phyloP scores from a whole-genome alignment of 1,140 invertebrate species.

The Aporrectodea caliginosa region DNA sequence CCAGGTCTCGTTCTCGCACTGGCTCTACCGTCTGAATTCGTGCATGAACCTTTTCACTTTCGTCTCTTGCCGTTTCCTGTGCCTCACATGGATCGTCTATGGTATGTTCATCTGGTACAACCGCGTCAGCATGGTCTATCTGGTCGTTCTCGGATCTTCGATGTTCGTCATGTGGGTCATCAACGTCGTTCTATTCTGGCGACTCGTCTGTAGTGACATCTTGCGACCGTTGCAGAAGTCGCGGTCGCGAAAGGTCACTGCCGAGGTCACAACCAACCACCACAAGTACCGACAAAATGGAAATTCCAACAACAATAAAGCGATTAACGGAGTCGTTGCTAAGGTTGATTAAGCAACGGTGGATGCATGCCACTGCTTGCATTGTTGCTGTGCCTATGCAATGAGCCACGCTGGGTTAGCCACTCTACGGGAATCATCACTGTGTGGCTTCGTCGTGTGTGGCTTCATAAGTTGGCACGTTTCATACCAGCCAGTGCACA shows the following conservation, averaged over 20 bases:
- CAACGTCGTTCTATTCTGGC: slow-evolving; percentile 34
- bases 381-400: no score
- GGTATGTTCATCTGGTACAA: slow-evolving; percentile 29
- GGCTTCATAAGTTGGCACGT: no score
- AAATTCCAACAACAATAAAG: neutral
- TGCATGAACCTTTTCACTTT: slow-evolving; percentile 33
- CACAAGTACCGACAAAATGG: neutral
- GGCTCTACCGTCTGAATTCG: slow-evolving; percentile 27
- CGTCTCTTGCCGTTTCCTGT: slow-evolving; percentile 28
- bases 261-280: neutral
- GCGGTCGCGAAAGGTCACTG: neutral
- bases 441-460: no score
- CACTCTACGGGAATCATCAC: no score
- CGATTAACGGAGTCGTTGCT: neutral
- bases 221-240: slow-evolving; percentile 10
- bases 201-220: slow-evolving; percentile 32
- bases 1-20: slow-evolving; percentile 23
- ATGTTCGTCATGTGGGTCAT: slow-evolving; percentile 35
- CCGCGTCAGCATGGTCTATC: slow-evolving; percentile 27
- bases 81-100: slow-evolving; percentile 26
- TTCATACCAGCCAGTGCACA: no score
- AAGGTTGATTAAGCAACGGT: neutral
- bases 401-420: no score
- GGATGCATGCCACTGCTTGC: no score
- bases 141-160: slow-evolving; percentile 6